Base-by-base conservation (phyloP, 2,797 vertebrate species). In the Gadopsis marmoratus region DNA sequence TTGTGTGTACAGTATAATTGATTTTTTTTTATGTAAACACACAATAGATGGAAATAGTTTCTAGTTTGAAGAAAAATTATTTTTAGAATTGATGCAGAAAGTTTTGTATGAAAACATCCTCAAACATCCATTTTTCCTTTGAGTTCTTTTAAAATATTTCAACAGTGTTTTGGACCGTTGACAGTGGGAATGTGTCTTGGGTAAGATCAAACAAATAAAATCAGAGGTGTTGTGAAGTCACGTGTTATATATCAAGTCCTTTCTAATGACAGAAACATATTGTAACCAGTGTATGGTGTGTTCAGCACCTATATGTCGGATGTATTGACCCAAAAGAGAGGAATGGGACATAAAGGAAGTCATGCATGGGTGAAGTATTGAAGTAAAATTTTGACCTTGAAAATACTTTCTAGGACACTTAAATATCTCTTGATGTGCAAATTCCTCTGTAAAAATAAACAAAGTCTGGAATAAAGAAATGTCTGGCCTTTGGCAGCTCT, bases 1-100 rank as follows among this genome's bases (percentile, higher is more conserved):
- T 62, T 64, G 29, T 68, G 62, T 35, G 11, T 26, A 61, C 53
- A 48, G 47, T 65, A 64, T 74, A 50, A 81, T 70, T 68, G 51
- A 61, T 67, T 63, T 71, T 69, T 58, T 65, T n/a, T n/a, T n/a
- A n/a, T 65, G 5, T 10, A 41, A 71, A 41, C 67, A 55, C 50
- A 74, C 31, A 72, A 59, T 19, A 53, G 41, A 47, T 60, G 9
- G 19, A 74, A 68, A 76, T 56, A 45, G 5, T 58, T 75, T 53
- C 7, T 13, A 33, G 12, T 11, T 37, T 17, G 35, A 53, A 62
- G 16, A 29, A 54, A 71, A 58, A 39, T 26, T 3, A 23, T 50
- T 48, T 47, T 29, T 17, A 29, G 8, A 62, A 26, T 35, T 50
- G 35, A 13, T 39, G 9, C 5, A 26, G 14, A 43, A 2, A 1